Conservation (phyloP, 1,140 invertebrate species). For the Papilio dardanus region DNA sequence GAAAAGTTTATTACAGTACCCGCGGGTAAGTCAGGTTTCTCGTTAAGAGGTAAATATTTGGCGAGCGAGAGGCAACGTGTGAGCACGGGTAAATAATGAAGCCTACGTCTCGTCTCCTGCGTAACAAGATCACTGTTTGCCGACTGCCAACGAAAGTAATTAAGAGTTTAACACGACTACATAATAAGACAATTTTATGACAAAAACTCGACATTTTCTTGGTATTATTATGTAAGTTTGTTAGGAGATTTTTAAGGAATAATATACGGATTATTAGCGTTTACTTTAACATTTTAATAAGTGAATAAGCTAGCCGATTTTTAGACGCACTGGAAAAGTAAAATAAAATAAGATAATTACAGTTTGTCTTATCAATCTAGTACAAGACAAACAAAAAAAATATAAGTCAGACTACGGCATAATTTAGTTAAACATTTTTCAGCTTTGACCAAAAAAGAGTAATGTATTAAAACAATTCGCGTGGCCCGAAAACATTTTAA, state of each 20-base stretch:
- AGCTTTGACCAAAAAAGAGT: not conserved
- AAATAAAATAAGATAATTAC: too few relatives aligned
- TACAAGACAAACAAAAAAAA: not conserved
- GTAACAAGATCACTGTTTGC: conserved; percentile 78
- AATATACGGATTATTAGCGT: not conserved
- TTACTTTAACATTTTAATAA: not conserved
- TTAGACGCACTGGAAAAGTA: too few relatives aligned
- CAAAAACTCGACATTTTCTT: conserved; percentile 42
- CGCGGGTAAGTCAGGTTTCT: conserved; percentile 76
- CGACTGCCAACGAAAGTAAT: conserved; percentile 76
- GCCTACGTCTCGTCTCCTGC: conserved; percentile 56
- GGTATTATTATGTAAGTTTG: conserved; percentile 3
- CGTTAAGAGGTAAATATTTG: conserved; percentile 79
- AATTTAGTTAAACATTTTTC: not conserved
- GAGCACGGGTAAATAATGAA: conserved; percentile 77
- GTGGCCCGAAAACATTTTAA: conserved; percentile 7
- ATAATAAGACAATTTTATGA: conserved; percentile 72
- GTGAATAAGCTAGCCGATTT: too few relatives aligned
- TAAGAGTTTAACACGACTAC: conserved; percentile 76
- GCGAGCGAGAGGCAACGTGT: conserved; percentile 66
- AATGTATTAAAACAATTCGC: conserved; percentile 11
- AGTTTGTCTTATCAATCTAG: too few relatives aligned
- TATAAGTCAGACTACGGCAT: not conserved
- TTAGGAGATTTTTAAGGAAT: not conserved
- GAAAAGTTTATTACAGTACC: conserved; percentile 77